Base-by-base conservation (phyloP, 2,888 invertebrate species). In the Lagria hirta region DNA sequence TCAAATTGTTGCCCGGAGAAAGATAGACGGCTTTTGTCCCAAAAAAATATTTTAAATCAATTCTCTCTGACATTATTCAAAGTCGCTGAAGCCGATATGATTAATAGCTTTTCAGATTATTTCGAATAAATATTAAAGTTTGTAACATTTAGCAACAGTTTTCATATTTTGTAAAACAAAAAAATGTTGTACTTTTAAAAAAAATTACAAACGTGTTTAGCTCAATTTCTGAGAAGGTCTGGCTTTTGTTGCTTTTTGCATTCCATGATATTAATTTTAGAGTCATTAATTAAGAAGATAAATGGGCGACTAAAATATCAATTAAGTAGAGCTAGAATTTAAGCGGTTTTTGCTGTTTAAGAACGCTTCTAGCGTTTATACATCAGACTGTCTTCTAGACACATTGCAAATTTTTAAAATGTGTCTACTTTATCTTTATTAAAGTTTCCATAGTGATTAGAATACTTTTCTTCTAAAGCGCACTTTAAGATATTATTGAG, bases 281-380 rank as follows among this genome's bases (percentile, higher is more conserved):
- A 60, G 59, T 62, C 66, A 65, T 67, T 64, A 65, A 67, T 67
- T 65, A 64, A 51, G 54, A 67, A 65, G 67, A 67, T 67, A 61
- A 65, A 67, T 65, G 64, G 61, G 62, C 61, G 58, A 56, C 41
- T 65, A 61, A 63, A 65, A 62, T 62, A 63, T 63, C 64, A 67
- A 67, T 66, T 66, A 65, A 63, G 59, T 62, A 54, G 61, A 59
- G 57, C 52, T 48, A 49, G 54, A 34, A 32, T 28, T 32, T 40
- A 24, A 32, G 28, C 16, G 32, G 32, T 32, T 26, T 18, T 23
- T 22, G 28, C 37, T n/a, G 17, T 21, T 17, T 38, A 22, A 8
- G 21, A 10, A 13, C 13, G 8, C n/a, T n/a, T n/a, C n/a, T n/a
- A n/a, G n/a, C n/a, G n/a, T n/a, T n/a, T n/a, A n/a, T n/a, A n/a